Evolutionary conservation across 2,888 invertebrate genomes (phyloP).

Genomic region (Dasysyrphus albostriatus): DNA sequence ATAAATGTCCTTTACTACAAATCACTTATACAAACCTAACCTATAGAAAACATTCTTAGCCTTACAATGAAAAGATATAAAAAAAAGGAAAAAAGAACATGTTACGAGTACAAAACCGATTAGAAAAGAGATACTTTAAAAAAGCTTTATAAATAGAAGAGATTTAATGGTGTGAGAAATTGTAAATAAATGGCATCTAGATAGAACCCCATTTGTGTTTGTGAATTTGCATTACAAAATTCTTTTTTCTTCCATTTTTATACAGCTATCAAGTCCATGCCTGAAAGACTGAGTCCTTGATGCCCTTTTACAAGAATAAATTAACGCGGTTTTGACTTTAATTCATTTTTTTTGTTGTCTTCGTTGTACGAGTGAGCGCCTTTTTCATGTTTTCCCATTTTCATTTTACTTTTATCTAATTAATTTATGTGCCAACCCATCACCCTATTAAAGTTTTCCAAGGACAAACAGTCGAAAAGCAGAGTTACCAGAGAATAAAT

Average conservation of each 20-base stretch:
- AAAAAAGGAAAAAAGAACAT: neutral
- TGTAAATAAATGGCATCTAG: constrained; percentile 31
- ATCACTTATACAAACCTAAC: no score
- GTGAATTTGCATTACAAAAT: constrained; percentile 32
- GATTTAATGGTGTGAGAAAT: constrained; percentile 22
- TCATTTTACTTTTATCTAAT: constrained; percentile 47
- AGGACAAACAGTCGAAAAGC: constrained; percentile 19
- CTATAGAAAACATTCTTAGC: neutral
- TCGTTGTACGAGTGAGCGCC: constrained; percentile 29
- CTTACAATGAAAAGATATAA: neutral
- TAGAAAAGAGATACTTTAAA: constrained; percentile 1
- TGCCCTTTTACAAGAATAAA: constrained; percentile 61
- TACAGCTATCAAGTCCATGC: neutral
- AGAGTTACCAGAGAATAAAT: neutral
- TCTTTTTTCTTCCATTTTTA: neutral
- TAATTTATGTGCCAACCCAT: constrained; percentile 56
- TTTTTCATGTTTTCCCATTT: constrained; percentile 8
- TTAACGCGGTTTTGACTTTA: constrained; percentile 70
- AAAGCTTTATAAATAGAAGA: neutral
- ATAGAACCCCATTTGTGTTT: constrained; percentile 16
- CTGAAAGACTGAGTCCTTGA: constrained; percentile 6
- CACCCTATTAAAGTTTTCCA: constrained; percentile 20
- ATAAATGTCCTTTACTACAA: neutral
- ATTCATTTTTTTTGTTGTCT: constrained; percentile 64
- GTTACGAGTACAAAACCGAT: neutral